A percentile compares a stretch with the other conserved stretches of the same genome.
phyloP scores from a whole-genome alignment of 2,113 vertebrate species.

The Eubucco bourcierii region DNA sequence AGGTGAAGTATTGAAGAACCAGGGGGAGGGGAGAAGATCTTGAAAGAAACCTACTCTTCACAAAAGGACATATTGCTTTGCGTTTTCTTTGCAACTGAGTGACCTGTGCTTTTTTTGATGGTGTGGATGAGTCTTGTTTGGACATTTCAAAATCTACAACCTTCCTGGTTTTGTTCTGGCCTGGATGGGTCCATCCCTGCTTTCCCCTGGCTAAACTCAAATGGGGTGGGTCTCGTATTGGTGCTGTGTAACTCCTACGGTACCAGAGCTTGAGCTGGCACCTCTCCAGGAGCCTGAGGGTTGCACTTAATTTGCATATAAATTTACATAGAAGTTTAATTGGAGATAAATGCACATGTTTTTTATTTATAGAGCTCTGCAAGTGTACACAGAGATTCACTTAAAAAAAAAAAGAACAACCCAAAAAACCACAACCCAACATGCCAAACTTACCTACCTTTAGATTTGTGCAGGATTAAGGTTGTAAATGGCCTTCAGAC shows the following conservation, averaged over 20 bases:
- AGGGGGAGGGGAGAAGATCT: background rate
- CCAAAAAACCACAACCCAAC: background rate
- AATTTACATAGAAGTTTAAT: slow-evolving; percentile 63
- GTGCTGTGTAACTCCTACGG: background rate
- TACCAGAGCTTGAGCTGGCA: slow-evolving; percentile 7
- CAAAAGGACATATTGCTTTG: background rate
- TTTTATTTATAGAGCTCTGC: slow-evolving; percentile 60
- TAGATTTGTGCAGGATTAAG: background rate
- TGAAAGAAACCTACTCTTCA: slow-evolving; percentile 7
- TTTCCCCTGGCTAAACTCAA: background rate
- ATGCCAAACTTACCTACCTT: background rate
- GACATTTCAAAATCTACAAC: background rate
- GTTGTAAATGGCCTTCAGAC: background rate
- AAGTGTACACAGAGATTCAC: slow-evolving; percentile 1
- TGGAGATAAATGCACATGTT: slow-evolving; percentile 56
- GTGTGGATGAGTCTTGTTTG: fast-evolving
- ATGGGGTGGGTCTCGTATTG: background rate
- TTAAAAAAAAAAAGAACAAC: background rate
- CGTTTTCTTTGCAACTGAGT: background rate
- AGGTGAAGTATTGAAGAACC: background rate
- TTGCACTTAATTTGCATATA: slow-evolving; percentile 56
- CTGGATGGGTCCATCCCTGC: background rate
- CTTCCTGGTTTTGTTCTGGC: fast-evolving
- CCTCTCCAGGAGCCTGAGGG: slow-evolving; percentile 25
- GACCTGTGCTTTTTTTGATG: background rate